Evolutionary conservation across 1,140 invertebrate species (phyloP).

Genomic region (Doryteuthis pealeii): DNA sequence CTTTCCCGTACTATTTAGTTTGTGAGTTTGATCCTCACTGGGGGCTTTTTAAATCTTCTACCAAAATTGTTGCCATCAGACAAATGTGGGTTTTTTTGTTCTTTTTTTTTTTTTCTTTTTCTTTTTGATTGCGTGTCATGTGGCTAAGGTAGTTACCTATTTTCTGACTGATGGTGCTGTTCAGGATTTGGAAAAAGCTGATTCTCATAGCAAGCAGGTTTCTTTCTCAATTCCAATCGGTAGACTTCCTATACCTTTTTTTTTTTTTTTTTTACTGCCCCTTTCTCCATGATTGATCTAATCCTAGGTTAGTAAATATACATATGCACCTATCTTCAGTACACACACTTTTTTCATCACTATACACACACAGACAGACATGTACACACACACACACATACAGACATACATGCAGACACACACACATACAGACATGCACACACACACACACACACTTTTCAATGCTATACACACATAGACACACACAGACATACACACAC

Average conservation of each 20-base stretch:
- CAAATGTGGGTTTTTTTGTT: no score
- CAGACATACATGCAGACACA: not conserved
- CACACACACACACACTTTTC: not conserved
- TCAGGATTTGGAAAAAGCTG: no score
- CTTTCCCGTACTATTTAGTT: no score
- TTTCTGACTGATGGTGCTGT: no score
- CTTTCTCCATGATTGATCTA: not conserved
- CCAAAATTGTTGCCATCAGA: no score
- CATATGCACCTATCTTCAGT: not conserved
- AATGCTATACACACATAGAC: not conserved
- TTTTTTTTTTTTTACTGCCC: not conserved
- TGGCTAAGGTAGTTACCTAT: no score
- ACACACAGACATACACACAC: no score
- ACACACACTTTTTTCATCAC: not conserved
- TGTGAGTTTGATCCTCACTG: no score
- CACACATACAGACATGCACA: not conserved
- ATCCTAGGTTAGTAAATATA: not conserved
- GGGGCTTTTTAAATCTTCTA: no score
- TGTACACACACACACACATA: not conserved
- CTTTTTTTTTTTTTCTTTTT: no score
- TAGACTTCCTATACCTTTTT: not conserved
- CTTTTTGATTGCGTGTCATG: no score
- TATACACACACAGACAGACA: not conserved
- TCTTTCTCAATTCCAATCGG: not conserved
- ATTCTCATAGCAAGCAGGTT: not conserved